Conservation (phyloP, 2,113 vertebrate genomes). For the Lethenteron reissneri region DNA sequence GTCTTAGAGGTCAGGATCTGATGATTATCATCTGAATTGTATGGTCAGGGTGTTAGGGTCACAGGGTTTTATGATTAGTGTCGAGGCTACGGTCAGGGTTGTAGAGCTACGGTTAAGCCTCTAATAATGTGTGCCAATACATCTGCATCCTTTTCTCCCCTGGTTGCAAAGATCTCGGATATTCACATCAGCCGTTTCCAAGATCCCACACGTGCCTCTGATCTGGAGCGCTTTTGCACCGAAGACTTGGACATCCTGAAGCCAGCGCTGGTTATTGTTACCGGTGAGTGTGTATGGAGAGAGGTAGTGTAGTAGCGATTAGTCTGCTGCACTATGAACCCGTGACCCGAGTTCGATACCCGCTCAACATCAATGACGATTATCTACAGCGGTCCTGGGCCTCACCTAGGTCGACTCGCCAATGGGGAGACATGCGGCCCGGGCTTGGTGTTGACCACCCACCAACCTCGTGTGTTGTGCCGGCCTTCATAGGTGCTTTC, state of each 20-base stretch:
- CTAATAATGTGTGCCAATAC: no score
- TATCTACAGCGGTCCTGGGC: neutral
- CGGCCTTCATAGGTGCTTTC: no score
- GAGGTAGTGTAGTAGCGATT: neutral
- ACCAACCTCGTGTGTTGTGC: no score
- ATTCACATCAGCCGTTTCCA: slow-evolving; percentile 73
- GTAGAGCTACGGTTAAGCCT: no score
- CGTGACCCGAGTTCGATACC: neutral
- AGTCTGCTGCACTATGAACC: neutral
- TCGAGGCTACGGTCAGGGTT: no score
- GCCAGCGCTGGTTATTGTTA: slow-evolving; percentile 61
- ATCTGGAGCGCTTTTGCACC: slow-evolving; percentile 79
- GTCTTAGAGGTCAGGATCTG: no score
- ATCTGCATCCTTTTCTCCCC: no score
- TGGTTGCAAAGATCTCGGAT: slow-evolving; percentile 44
- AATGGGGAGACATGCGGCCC: no score
- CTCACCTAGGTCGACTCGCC: neutral
- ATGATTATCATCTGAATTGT: no score
- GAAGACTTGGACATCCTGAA: slow-evolving; percentile 53
- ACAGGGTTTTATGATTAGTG: no score
- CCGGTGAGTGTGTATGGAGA: slow-evolving; percentile 32
- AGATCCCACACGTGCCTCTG: slow-evolving; percentile 40
- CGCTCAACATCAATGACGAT: neutral
- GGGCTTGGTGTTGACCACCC: no score
- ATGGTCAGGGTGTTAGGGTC: no score